phyloP scores from a whole-genome alignment of 2,113 vertebrate species.

The Aix galericulata region DNA sequence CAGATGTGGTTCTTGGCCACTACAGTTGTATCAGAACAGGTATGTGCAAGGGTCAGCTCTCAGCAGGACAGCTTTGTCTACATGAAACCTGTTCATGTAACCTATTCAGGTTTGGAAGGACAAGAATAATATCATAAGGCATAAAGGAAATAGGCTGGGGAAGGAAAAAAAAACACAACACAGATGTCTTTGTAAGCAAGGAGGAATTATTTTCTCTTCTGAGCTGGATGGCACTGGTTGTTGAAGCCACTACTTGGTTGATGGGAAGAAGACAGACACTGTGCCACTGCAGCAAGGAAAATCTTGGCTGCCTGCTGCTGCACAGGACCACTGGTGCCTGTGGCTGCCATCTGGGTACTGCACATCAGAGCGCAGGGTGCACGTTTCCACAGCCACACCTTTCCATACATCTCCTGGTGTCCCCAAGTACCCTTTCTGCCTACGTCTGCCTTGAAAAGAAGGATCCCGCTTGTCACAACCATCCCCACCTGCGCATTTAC shows the following conservation, averaged over 20 bases:
- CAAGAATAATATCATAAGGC: background rate
- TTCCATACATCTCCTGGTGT: background rate
- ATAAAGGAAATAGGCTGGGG: background rate
- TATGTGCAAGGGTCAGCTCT: background rate
- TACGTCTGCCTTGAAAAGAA: background rate
- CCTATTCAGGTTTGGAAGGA: background rate
- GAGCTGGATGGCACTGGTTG: background rate
- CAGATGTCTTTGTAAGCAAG: background rate
- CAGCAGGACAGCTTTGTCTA: background rate
- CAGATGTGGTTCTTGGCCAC: accelerated
- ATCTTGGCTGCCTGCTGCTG: background rate
- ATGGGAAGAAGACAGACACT: background rate
- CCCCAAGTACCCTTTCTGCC: background rate
- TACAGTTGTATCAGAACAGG: background rate
- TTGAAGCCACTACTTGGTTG: background rate
- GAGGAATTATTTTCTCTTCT: background rate
- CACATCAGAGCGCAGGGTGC: accelerated
- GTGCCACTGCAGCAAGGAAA: background rate
- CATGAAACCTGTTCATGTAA: background rate
- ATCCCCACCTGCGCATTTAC: background rate
- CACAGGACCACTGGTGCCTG: background rate
- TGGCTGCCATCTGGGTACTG: background rate
- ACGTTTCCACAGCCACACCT: background rate
- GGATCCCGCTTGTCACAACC: background rate
- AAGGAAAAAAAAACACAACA: background rate